phyloP scores from a whole-genome alignment of 2,113 vertebrate species.

The Oryzias celebensis region DNA sequence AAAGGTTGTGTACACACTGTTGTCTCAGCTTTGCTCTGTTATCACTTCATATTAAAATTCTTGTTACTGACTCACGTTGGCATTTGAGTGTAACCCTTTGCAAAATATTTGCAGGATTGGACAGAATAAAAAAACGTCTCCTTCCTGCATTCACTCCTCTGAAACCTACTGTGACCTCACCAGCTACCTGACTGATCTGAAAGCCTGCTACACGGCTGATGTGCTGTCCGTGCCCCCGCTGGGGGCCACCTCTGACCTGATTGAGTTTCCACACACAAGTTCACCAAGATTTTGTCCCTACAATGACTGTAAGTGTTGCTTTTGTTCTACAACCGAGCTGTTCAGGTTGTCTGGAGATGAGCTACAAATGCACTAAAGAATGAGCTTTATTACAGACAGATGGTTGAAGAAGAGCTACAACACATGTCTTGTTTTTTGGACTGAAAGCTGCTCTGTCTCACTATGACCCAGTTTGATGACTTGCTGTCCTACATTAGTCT shows the following conservation, averaged over 20 bases:
- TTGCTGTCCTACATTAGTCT: too few relatives aligned
- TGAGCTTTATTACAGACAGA: too few relatives aligned
- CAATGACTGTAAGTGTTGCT: constrained; percentile 82
- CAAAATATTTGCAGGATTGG: constrained; percentile 56
- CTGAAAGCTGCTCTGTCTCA: too few relatives aligned
- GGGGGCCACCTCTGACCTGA: constrained; percentile 17
- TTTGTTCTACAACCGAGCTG: neutral
- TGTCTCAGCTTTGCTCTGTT: too few relatives aligned
- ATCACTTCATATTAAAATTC: neutral
- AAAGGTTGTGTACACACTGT: too few relatives aligned
- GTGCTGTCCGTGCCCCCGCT: constrained; percentile 65
- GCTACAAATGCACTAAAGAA: too few relatives aligned
- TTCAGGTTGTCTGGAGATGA: neutral
- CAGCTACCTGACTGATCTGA: constrained; percentile 61
- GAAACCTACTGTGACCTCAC: constrained; percentile 86
- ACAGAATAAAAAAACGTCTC: constrained; percentile 57
- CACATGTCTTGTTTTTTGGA: too few relatives aligned
- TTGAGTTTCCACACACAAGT: constrained; percentile 66
- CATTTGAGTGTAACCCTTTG: neutral
- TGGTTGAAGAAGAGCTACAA: too few relatives aligned
- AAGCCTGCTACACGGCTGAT: constrained; percentile 75
- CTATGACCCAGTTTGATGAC: too few relatives aligned
- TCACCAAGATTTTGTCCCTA: constrained; percentile 84
- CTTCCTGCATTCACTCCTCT: constrained; percentile 69
- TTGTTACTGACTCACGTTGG: neutral